phyloP scores from a whole-genome alignment of 1,140 invertebrate species.

The Lordiphosa mommai region DNA sequence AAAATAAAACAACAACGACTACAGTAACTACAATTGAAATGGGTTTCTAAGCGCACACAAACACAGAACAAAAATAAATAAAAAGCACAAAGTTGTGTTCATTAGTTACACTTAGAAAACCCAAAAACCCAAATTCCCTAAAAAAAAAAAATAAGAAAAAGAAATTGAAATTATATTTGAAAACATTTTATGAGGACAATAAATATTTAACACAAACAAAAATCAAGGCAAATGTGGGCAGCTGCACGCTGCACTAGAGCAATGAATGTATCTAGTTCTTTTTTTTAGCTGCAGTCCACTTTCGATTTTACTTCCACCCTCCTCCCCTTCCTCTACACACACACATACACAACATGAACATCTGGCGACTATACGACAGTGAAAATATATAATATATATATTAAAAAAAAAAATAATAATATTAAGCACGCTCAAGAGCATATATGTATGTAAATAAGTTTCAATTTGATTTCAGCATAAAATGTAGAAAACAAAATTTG shows the following conservation, averaged over 20 bases:
- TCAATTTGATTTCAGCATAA: conserved; percentile 24
- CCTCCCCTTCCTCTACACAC: not conserved
- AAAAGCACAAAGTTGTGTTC: conserved; percentile 18
- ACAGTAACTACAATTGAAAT: conserved; percentile 33
- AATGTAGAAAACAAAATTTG: conserved; percentile 16
- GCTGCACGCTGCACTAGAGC: not conserved
- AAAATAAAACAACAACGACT: conserved; percentile 6
- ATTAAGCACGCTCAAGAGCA: conserved; percentile 30
- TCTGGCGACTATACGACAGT: conserved; percentile 26
- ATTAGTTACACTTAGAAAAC: not conserved
- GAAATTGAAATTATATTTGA: not conserved
- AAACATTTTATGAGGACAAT: conserved; percentile 66
- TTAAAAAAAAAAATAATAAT: conserved; percentile 23
- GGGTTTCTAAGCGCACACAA: conserved; percentile 52
- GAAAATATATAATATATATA: not conserved
- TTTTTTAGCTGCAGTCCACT: conserved; percentile 21
- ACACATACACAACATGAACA: conserved; percentile 12
- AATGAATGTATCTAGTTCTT: conserved; percentile 19
- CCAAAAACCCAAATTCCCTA: conserved; percentile 1
- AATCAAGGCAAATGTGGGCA: conserved; percentile 13
- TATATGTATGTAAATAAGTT: conserved; percentile 70
- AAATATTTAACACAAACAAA: conserved; percentile 37
- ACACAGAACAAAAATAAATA: conserved; percentile 7
- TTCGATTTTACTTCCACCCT: conserved; percentile 26
- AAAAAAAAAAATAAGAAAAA: conserved; percentile 6